Evolutionary conservation across 2,113 vertebrate genomes (phyloP).

Genomic region (Psephotus haematonotus): DNA sequence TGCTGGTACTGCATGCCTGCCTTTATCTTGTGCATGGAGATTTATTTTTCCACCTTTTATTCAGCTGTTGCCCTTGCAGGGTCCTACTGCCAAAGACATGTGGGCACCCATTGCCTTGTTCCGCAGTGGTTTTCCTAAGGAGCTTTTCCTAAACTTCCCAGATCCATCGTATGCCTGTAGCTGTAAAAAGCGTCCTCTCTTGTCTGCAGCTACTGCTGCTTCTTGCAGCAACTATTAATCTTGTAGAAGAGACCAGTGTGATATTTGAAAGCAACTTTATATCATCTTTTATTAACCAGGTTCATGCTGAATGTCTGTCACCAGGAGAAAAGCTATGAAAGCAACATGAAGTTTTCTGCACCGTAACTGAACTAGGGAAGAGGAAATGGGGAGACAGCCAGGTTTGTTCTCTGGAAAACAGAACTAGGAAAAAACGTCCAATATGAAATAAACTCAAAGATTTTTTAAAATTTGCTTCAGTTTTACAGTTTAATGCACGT

Average conservation of each 20-base stretch:
- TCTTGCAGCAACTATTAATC: background rate
- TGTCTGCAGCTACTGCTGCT: background rate
- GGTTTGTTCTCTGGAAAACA: background rate
- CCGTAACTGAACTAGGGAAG: background rate
- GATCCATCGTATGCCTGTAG: accelerated
- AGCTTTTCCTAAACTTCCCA: background rate
- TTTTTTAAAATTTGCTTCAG: background rate
- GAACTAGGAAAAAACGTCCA: background rate
- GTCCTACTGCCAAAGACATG: accelerated
- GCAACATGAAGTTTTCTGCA: accelerated
- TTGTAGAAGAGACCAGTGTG: background rate
- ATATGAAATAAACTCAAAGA: background rate
- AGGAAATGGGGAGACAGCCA: background rate
- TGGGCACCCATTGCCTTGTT: accelerated
- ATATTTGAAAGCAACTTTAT: background rate
- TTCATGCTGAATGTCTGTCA: background rate
- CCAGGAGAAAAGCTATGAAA: background rate
- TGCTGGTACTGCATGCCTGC: background rate
- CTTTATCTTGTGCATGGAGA: accelerated
- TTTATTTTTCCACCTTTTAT: background rate
- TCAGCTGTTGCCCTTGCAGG: accelerated
- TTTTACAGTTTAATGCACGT: background rate
- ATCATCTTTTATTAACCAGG: background rate
- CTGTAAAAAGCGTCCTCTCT: background rate
- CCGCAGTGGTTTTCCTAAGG: accelerated